Base-by-base conservation (phyloP, 2,797 vertebrate species). In the Phaenicophaeus curvirostris region DNA sequence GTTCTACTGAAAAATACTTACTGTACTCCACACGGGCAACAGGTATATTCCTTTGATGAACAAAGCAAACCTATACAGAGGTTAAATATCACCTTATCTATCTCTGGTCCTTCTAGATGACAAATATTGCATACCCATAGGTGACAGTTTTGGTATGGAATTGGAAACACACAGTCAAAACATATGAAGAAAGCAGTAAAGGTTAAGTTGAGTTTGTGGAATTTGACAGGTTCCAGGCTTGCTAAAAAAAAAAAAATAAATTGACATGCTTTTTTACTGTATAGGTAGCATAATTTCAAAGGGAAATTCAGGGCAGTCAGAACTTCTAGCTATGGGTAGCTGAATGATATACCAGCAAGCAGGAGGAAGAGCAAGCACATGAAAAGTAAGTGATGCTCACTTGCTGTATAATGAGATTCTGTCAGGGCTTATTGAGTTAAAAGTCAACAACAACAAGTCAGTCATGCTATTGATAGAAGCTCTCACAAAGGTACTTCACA, bases 401-500 rank as follows among this genome's bases (percentile, higher is more conserved):
- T 68, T 33, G 65, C 67, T 76, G 14, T 53, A 68, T 25, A 51
- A 94, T 66, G 78, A 95, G 96, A 96, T 82, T 58, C 66, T 94
- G 48, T 95, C 89, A 66, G 85, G 61, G 82, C 83, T 95, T 95
- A 94, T 14, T 84, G 93, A 96, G 92, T 91, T 96, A 89, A 81
- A 90, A 97, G 95, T 95, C 96, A 97, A 96, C 94, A 97, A 96
- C 91, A 96, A 55, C 15, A 88, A 97, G 95, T 87, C 71, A 48
- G 89, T 94, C 89, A 92, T 76, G 57, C 75, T 94, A 94, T 79
- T 96, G 97, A 96, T 50, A 96, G 95, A 95, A 95, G 94, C 96
- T 95, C 94, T 96, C 95, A 94, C 51, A 82, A 94, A 91, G 92
- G 93, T 89, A 95, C 94, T 96, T 97, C 87, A 96, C 86, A 95